Evolutionary conservation across 2,888 invertebrate species (phyloP).

Genomic region (Micoletzkya japonica): DNA sequence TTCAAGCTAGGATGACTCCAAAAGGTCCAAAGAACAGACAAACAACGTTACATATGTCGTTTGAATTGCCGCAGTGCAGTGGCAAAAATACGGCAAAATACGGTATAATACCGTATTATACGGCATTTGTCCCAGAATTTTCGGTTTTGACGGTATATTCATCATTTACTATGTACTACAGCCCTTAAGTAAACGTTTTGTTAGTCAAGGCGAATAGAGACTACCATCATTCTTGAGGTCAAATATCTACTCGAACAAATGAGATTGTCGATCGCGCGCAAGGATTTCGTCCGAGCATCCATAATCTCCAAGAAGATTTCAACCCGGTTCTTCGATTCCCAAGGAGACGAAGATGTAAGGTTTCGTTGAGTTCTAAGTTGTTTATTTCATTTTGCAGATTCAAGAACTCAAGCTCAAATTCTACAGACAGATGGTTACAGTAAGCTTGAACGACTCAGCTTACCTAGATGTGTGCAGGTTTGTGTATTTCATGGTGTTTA

Average conservation of each 20-base stretch:
- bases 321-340: constrained; percentile 80
- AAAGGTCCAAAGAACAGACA: no score
- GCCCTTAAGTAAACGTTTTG: no score
- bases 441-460: constrained; percentile 89
- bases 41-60: no score
- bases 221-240: no score
- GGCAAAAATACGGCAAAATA: no score
- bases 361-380: neutral
- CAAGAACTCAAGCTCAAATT: constrained; percentile 75
- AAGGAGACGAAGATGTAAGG: neutral
- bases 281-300: constrained; percentile 93
- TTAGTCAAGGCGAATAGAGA: no score
- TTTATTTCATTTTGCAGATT: constrained; percentile 36
- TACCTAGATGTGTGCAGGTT: constrained; percentile 87
- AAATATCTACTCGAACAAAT: constrained; percentile 97
- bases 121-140: no score
- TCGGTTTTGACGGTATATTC: no score
- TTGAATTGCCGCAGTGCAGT: no score
- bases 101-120: no score
- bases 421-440: constrained; percentile 85
- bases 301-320: constrained; percentile 99
- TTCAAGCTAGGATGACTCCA: no score
- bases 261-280: constrained; percentile 90
- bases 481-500: constrained; percentile 68
- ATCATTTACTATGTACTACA: no score